These are phyloP conservation scores for Donacobius atricapilla DNA, from an alignment of 2,113 vertebrate genomes.

Conservation along the genomic window DNA sequence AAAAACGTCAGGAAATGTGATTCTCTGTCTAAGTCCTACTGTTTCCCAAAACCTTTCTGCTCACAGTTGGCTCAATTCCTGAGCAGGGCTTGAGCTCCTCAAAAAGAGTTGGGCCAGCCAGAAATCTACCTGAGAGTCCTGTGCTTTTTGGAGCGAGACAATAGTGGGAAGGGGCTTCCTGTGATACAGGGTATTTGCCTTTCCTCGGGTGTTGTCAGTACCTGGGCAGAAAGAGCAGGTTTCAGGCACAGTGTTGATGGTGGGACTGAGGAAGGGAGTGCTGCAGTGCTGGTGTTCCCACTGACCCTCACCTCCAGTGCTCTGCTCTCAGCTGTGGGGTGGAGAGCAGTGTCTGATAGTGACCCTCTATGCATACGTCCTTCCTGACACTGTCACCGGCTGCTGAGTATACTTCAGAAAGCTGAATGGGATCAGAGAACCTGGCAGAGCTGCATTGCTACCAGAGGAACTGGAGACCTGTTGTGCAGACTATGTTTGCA, in stretches of 20 bases:
- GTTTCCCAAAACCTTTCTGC: neutral
- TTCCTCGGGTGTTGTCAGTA: neutral
- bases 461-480: neutral
- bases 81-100: neutral
- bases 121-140: neutral
- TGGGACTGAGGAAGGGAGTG: neutral
- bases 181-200: neutral
- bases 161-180: neutral
- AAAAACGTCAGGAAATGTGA: neutral
- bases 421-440: neutral
- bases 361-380: accelerated
- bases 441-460: neutral
- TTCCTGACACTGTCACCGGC: neutral
- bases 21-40: neutral
- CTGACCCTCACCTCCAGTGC: neutral
- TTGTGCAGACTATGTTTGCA: neutral
- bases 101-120: neutral
- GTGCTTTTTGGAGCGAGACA: neutral
- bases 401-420: neutral
- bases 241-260: accelerated
- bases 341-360: neutral
- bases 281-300: neutral
- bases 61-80: neutral
- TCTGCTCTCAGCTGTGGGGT: neutral
- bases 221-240: neutral